A percentile compares a stretch with the other conserved stretches of the same genome.
These are phyloP conservation scores for Callyntrura sp. DNA, from an alignment of 2,888 invertebrate genomes.

Conservation along the genomic window DNA sequence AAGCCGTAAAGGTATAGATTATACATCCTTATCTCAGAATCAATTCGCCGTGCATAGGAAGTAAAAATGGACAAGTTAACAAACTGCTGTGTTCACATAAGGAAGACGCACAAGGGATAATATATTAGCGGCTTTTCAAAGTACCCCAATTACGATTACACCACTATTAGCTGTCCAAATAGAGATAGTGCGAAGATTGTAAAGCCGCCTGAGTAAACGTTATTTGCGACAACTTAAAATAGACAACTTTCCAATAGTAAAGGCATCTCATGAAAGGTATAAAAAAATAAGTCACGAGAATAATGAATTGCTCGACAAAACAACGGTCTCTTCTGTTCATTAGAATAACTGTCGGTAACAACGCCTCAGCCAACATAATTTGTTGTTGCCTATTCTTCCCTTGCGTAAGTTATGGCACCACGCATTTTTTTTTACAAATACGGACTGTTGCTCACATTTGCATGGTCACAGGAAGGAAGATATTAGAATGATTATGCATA, in stretches of 20 bases:
- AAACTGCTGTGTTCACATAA: not conserved
- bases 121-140: conserved; percentile 4
- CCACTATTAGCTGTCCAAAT: not conserved
- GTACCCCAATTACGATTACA: conserved; percentile 42
- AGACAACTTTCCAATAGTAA: conserved; percentile 67
- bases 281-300: too few relatives aligned
- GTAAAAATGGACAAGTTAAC: conserved; percentile 43
- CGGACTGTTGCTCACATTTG: conserved; percentile 13
- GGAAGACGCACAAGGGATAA: conserved; percentile 35
- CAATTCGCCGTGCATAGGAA: not conserved
- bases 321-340: too few relatives aligned
- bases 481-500: not conserved
- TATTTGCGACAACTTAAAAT: conserved; percentile 28
- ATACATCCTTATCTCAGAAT: conserved; percentile 2
- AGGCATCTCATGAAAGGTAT: conserved; percentile 22
- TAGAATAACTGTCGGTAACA: not conserved
- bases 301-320: conserved; percentile 22
- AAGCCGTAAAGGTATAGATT: too few relatives aligned
- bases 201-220: not conserved
- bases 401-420: conserved; percentile 55
- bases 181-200: not conserved
- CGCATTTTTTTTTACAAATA: not conserved
- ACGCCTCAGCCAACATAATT: conserved; percentile 32
- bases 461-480: conserved; percentile 53
- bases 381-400: conserved; percentile 12